Evolutionary conservation across 2,113 vertebrate species (phyloP), one percentile per base, ranked within the genome.

Genomic region (Urocolius indicus): DNA sequence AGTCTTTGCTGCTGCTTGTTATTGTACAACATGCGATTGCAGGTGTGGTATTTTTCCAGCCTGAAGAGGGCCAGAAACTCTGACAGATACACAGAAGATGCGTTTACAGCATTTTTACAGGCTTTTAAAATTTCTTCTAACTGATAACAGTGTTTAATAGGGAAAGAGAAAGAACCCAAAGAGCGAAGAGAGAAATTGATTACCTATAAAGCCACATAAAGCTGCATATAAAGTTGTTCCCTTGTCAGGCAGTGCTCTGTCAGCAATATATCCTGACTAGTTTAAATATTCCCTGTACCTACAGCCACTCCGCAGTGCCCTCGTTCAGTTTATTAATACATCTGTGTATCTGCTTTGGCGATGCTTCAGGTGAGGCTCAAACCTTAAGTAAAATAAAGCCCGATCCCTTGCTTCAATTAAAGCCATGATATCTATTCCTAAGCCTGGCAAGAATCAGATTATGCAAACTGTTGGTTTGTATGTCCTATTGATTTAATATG

Each of bases 401-500:
- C 6, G 87, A 51, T 89, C 95, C 93, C 92, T 62, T 19, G 94
- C 89, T 97, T 93, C n/a, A 93, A 66, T 57, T 58, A 84, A 91
- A 97, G 84, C 80, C 63, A 24, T 36, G 78, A 76, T 95, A n/a
- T 80, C 96, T 87, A 20, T 96, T 97, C 94, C 27, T 14, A 62
- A 83, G 86, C 69, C 96, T 89, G 30, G 79, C 94, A 65, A 97
- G 96, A 96, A 97, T 97, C 97, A 97, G 97, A 97, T 97, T 97
- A 96, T 95, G 97, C 95, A 97, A 98, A 98, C 98, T 98, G 98
- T 98, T 97, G 99, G 97, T 96, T 97, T 95, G 97, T 94, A 98
- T 98, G 97, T 98, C 98, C 98, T 98, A 99, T 99, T 98, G 98
- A 98, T 99, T 99, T 98, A 98, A 98, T 98, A 98, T 98, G 97